Conservation (phyloP, 2,113 vertebrate genomes). For the Labeo rohita region DNA sequence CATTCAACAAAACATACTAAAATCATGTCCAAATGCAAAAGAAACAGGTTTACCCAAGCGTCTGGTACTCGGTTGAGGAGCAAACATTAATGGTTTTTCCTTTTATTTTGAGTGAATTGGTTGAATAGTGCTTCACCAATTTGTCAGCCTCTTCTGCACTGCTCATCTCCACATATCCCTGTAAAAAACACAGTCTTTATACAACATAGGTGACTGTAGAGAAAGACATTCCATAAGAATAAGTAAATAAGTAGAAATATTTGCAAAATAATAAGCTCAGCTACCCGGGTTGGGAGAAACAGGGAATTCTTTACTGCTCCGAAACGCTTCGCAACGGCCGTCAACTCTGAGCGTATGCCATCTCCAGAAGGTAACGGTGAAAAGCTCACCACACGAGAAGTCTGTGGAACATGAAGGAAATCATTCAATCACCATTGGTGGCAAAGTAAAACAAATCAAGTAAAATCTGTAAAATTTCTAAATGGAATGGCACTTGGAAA, state of each 20-base stretch:
- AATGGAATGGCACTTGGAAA: neutral
- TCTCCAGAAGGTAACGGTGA: constrained; percentile 66
- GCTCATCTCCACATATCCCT: constrained; percentile 75
- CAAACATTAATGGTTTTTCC: constrained; percentile 60
- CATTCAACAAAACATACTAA: neutral
- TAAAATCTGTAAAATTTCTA: neutral
- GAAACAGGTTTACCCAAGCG: constrained; percentile 65
- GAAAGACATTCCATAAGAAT: neutral
- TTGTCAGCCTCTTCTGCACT: constrained; percentile 65
- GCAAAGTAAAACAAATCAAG: neutral
- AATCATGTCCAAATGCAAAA: neutral
- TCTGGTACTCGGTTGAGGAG: constrained; percentile 70
- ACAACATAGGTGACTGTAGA: neutral
- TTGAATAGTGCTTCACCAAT: constrained; percentile 69
- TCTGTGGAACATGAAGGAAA: constrained; percentile 52
- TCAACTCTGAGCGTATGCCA: constrained; percentile 63
- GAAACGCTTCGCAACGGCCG: constrained; percentile 68
- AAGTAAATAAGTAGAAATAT: neutral
- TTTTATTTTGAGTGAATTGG: constrained; percentile 68
- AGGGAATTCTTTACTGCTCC: constrained; percentile 67
- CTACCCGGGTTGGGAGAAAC: constrained; percentile 69
- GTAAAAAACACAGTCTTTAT: neutral
- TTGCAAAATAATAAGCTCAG: neutral
- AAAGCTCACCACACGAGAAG: constrained; percentile 71
- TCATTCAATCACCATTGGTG: neutral